Percentiles rank a stretch among this genome's conserved stretches.
Conservation (phyloP, 2,888 invertebrate species). For the Agapostemon virescens region DNA sequence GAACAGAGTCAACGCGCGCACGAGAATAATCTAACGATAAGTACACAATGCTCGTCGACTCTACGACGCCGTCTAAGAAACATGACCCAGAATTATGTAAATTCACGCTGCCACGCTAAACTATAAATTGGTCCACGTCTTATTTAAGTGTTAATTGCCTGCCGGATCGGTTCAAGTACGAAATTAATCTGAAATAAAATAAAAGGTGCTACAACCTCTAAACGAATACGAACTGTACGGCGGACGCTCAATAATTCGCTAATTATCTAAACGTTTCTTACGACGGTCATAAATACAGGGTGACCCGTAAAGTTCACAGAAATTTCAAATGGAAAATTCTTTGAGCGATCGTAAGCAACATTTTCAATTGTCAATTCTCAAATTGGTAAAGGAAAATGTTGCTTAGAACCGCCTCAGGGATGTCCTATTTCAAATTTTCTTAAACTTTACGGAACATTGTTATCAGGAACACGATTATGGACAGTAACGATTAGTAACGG, state of each 20-base stretch:
- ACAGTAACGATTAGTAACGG: too few species aligned
- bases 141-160: slow-evolving; percentile 12
- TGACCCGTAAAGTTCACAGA: too few species aligned
- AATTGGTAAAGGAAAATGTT: too few species aligned
- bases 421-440: too few species aligned
- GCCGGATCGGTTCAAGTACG: not conserved
- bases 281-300: not conserved
- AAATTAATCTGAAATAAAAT: not conserved
- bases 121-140: slow-evolving; percentile 48
- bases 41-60: slow-evolving; percentile 24
- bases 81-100: slow-evolving; percentile 7
- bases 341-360: too few species aligned
- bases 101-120: slow-evolving; percentile 9
- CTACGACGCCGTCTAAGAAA: not conserved
- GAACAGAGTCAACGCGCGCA: slow-evolving; percentile 32
- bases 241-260: not conserved
- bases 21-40: slow-evolving; percentile 21
- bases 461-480: too few species aligned
- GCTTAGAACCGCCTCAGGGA: too few species aligned
- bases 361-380: too few species aligned
- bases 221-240: not conserved
- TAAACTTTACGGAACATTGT: too few species aligned
- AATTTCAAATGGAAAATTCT: too few species aligned
- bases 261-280: not conserved
- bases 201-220: not conserved